Base-by-base conservation (phyloP, 2,113 vertebrate genomes). In the Chionis minor region DNA sequence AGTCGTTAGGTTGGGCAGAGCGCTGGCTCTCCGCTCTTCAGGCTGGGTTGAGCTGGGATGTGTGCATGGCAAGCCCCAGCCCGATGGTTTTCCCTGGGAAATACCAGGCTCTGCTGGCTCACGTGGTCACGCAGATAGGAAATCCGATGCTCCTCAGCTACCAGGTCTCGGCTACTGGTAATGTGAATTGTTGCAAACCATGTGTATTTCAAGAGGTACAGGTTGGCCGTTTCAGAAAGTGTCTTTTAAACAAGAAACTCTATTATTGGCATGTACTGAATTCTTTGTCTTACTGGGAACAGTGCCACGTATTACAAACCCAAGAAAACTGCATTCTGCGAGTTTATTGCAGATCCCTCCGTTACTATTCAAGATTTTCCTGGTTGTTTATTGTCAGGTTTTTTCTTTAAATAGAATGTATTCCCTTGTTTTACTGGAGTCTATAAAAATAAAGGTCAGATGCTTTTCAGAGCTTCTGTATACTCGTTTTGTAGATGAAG, bases 21-120 rank as follows among this genome's bases (percentile, higher is more conserved):
- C 72, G 30, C 63, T 81, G 54, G 35, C 33, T 14, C 18, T 65
- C 18, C 18, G 1, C 72, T 4, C 1, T 18, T 5, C 49, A 2
- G 1, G 0, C 30, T 45, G 71, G 22, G 9, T 5, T 80, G 54
- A 40, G 23, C 52, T 45, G 71, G n/a, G 20, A 3, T 1, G 1
- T 28, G n/a, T 49, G 47, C 59, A 33, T 45, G 54, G 69, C 61
- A 32, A 40, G 28, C 7, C 55, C 42, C 38, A 33, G 56, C 33
- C 4, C 70, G 32, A 7, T 67, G 33, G 12, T 42, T 75, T 78
- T 85, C 62, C 10, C n/a, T 85, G 49, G 79, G 65, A 52, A 82
- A 44, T 45, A 38, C 28, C 27, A 33, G 19, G 27, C 22, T 90
- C 58, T 72, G n/a, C 30, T 66, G 30, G 49, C 49, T 51, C 49